Base-by-base conservation (phyloP, 1,140 invertebrate species). In the Drosophila melanogaster region DNA sequence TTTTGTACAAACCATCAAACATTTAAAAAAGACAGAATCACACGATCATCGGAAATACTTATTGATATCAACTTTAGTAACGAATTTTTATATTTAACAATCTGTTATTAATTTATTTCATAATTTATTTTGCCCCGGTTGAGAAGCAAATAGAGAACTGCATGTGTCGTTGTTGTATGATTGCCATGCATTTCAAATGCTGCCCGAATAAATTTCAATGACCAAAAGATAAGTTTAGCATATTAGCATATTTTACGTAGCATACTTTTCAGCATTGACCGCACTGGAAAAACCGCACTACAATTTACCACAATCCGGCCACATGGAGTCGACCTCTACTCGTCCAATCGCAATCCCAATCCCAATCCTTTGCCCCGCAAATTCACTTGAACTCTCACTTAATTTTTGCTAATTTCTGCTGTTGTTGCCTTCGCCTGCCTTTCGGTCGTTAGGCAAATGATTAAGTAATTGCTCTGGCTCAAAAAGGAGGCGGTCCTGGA, bases 401-500 rank as follows among this genome's bases (percentile, higher is more conserved):
- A 70, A 70, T 70, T 70, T 69, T 70, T 70, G 66, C 66, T 70
- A 70, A 70, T 70, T 70, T 70, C 65, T 70, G 43, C 40, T 55
- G 38, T 72, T 69, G 62, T 46, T 66, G 54, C 64, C 41, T 70
- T 70, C 26, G 66, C 66, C 66, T 70, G 66, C 66, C 50, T 40
- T 57, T 70, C 35, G 66, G 64, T 70, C 66, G 66, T 70, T 70
- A 70, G 66, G 64, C 66, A 70, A 70, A 70, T 70, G 66, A 70
- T 70, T 70, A 70, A 70, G 64, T 70, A 70, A 70, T 70, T 70
- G 66, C 64, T 47, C 35, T 46, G 49, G 64, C 64, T 56, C 24
- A 26, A n/a, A 69, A 67, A 15, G 46, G 7, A 44, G 30, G 38
- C 19, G 26, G 19, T 6, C 10, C 12, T 1, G 38, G 26, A 1